Conservation (phyloP, 2,888 invertebrate species). For the Melipona beecheii region DNA sequence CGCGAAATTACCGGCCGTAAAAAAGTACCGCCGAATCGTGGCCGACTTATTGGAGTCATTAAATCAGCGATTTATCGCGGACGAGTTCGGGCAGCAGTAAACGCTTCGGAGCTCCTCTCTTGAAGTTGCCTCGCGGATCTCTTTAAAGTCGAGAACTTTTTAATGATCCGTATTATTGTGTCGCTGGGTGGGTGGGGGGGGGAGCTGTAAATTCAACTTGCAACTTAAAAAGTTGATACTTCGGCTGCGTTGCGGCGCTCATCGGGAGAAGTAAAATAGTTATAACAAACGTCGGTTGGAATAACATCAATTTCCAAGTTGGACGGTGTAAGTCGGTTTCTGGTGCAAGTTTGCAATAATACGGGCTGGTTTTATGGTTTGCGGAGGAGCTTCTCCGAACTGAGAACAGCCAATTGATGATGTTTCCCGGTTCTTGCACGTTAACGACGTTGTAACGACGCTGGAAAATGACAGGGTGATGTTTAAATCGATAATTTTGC, state of each 20-base stretch:
- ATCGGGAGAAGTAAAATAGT: background rate
- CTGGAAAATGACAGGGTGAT: too few species aligned
- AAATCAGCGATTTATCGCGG: background rate
- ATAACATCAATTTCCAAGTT: background rate
- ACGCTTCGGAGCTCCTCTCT: background rate
- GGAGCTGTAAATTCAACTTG: background rate
- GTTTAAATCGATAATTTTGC: too few species aligned
- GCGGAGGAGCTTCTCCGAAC: too few species aligned
- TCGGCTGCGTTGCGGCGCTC: background rate
- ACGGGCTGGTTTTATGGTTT: too few species aligned
- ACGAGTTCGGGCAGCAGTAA: background rate
- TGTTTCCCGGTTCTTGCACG: too few species aligned
- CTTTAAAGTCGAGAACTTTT: background rate
- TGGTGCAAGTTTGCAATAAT: too few species aligned
- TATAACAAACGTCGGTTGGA: background rate
- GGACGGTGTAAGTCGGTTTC: background rate
- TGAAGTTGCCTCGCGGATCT: background rate
- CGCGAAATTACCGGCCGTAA: background rate
- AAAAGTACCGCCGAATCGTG: background rate
- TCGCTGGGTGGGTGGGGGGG: too few species aligned
- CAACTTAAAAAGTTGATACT: background rate
- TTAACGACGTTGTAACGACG: too few species aligned
- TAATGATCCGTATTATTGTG: background rate
- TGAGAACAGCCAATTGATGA: too few species aligned
- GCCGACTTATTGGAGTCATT: conserved; percentile 2